A percentile compares a stretch with the other conserved stretches of the same genome.
phyloP scores from a whole-genome alignment of 1,140 invertebrate species.

The Grapholita molesta region DNA sequence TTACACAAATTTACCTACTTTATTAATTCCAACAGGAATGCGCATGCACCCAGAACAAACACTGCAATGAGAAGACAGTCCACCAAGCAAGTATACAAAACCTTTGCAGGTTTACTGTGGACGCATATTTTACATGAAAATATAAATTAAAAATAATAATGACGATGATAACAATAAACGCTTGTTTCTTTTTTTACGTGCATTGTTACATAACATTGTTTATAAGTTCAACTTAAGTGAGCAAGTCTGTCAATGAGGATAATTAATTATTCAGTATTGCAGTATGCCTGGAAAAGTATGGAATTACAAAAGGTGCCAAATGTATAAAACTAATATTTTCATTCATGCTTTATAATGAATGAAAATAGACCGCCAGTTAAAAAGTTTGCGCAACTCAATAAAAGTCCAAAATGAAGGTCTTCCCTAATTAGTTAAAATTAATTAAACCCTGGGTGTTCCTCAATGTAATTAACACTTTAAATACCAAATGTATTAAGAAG shows the following conservation, averaged over 20 bases:
- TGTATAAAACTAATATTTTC: too few species aligned
- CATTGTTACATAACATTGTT: background rate
- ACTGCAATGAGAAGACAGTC: background rate
- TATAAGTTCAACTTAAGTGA: too few species aligned
- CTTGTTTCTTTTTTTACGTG: too few species aligned
- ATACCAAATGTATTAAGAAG: too few species aligned
- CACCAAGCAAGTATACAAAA: conserved; percentile 17
- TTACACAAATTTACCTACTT: too few species aligned
- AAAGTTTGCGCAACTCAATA: conserved; percentile 15
- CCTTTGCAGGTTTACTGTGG: conserved; percentile 31
- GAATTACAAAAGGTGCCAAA: too few species aligned
- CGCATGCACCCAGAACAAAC: background rate
- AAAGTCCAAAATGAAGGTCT: background rate
- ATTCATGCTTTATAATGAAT: too few species aligned
- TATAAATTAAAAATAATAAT: conserved; percentile 4
- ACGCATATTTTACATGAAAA: conserved; percentile 31
- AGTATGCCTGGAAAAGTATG: too few species aligned
- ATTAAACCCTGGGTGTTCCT: conserved; percentile 22
- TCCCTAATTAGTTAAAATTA: conserved; percentile 22
- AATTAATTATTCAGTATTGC: too few species aligned
- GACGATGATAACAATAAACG: too few species aligned
- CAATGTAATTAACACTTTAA: conserved; percentile 22
- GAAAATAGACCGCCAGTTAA: too few species aligned
- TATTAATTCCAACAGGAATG: background rate
- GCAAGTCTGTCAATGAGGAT: too few species aligned